Conservation (phyloP, 1,140 invertebrate species). For the Archegozetes longisetosus region DNA sequence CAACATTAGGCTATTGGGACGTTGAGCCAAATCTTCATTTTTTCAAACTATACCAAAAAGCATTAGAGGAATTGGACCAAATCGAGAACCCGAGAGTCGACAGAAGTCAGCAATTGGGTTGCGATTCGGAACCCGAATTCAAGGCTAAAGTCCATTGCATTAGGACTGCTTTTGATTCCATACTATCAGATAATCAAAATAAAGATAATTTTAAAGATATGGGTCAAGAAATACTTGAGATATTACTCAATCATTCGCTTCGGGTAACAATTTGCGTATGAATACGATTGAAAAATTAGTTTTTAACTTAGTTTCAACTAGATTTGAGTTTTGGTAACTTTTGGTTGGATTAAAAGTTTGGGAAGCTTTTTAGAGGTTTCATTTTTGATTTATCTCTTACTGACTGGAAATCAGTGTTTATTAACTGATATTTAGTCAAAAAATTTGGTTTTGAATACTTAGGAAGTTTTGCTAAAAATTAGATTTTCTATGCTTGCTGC, state of each 20-base stretch:
- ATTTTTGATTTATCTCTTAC: not conserved
- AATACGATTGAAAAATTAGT: not conserved
- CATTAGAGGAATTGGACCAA: constrained; percentile 2
- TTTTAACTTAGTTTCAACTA: no score
- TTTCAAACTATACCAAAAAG: constrained; percentile 16
- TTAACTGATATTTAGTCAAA: no score
- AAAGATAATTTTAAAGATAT: constrained; percentile 12
- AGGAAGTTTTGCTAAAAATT: no score
- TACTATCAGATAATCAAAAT: constrained; percentile 11
- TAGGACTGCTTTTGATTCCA: constrained; percentile 56
- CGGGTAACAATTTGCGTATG: constrained; percentile 21
- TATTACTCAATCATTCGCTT: constrained; percentile 14
- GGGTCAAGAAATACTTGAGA: constrained; percentile 17
- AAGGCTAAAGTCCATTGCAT: constrained; percentile 79
- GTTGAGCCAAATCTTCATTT: constrained; percentile 18
- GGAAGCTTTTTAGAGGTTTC: not conserved
- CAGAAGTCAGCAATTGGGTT: constrained; percentile 68
- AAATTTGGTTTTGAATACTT: no score
- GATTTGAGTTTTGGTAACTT: no score
- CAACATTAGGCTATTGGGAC: constrained; percentile 16
- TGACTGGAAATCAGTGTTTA: not conserved
- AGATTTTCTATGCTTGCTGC: no score
- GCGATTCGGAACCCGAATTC: constrained; percentile 80
- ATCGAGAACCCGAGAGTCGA: constrained; percentile 37
- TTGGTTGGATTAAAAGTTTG: no score